Evolutionary conservation across 2,888 invertebrate genomes (phyloP).

Genomic region (Mythimna vitellina): DNA sequence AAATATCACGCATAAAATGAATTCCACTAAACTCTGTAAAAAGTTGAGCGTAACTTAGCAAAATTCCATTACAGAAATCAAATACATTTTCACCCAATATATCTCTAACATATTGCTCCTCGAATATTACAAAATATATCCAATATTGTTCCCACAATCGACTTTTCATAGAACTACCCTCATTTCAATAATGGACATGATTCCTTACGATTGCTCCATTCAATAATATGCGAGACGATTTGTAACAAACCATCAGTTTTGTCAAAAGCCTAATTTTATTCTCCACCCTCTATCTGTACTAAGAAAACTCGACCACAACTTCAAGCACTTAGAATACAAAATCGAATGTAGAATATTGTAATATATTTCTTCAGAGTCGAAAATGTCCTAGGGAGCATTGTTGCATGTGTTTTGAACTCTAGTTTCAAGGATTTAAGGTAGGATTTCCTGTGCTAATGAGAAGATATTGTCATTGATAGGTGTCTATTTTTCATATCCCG

Average conservation of each 20-base stretch:
- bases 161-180: conserved; percentile 53
- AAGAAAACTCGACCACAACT: conserved; percentile 19
- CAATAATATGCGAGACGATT: conserved; percentile 70
- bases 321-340: not conserved
- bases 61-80: not conserved
- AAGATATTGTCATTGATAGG: conserved; percentile 70
- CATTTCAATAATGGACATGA: conserved; percentile 69
- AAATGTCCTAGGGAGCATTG: conserved; percentile 8
- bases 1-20: too few relatives aligned
- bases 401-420: conserved; percentile 23
- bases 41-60: too few relatives aligned
- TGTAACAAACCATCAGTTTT: conserved; percentile 73
- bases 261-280: conserved; percentile 61
- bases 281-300: not conserved
- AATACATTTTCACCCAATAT: conserved; percentile 3
- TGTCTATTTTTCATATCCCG: conserved; percentile 81
- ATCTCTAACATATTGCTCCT: conserved; percentile 11
- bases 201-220: conserved; percentile 61
- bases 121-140: conserved; percentile 43
- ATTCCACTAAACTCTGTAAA: not conserved
- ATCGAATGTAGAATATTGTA: not conserved
- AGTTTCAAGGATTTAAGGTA: rapidly evolving
- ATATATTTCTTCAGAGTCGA: conserved; percentile 9
- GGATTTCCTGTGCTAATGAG: conserved; percentile 25
- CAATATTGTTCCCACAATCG: conserved; percentile 44